Conservation (phyloP, 1,140 invertebrate species). For the Hyphantria cunea region DNA sequence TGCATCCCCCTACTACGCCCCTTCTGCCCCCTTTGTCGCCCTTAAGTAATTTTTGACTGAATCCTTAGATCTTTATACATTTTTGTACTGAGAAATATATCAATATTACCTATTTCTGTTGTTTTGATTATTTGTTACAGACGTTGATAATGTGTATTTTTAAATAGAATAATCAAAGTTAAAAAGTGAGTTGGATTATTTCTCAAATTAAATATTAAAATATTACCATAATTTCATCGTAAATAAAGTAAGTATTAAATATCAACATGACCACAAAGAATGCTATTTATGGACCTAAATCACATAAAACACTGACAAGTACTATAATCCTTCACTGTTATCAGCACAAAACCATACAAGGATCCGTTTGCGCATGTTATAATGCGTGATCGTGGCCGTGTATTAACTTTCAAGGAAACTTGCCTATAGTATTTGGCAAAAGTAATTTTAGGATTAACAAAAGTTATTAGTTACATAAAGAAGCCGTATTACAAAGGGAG, state of each 20-base stretch:
- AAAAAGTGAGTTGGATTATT: not conserved
- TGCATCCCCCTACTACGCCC: slow-evolving; percentile 63
- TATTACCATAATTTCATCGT: too few relatives aligned
- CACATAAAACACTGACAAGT: too few relatives aligned
- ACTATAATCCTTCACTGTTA: not conserved
- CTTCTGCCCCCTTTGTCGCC: slow-evolving; percentile 62
- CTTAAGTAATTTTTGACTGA: slow-evolving; percentile 55
- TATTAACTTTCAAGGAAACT: slow-evolving; percentile 46
- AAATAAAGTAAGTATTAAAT: too few relatives aligned
- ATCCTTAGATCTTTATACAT: slow-evolving; percentile 20
- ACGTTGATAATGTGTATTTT: too few relatives aligned
- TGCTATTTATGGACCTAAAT: too few relatives aligned
- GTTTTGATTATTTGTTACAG: too few relatives aligned
- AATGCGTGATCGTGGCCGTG: slow-evolving; percentile 14
- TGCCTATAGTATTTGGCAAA: slow-evolving; percentile 35
- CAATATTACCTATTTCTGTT: too few relatives aligned
- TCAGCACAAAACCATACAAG: slow-evolving; percentile 13
- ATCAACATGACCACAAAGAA: too few relatives aligned
- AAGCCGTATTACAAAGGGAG: slow-evolving; percentile 35
- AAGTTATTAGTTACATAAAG: slow-evolving; percentile 39
- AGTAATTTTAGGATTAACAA: slow-evolving; percentile 30
- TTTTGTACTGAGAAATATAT: slow-evolving; percentile 36
- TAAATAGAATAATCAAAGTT: too few relatives aligned
- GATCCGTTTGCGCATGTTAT: slow-evolving; percentile 20
- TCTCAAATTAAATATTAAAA: not conserved